Conservation (phyloP, 2,797 vertebrate genomes). For the Artibeus jamaicensis region DNA sequence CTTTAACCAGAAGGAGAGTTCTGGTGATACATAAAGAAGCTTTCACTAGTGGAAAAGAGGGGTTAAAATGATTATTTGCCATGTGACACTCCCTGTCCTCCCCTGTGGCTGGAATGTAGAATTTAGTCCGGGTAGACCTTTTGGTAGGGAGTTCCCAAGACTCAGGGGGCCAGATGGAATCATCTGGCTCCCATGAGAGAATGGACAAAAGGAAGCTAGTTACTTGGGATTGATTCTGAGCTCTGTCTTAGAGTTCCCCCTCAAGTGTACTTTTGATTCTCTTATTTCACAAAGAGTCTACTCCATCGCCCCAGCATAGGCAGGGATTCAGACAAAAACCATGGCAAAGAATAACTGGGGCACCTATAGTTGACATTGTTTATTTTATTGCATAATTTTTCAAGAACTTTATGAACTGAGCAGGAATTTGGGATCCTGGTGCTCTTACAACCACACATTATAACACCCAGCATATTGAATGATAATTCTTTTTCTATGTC, state of each 20-base stretch:
- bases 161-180: not conserved
- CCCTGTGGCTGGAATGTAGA: not conserved
- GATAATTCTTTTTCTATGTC: not conserved
- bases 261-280: not conserved
- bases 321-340: not conserved
- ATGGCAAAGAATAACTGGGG: not conserved
- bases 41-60: not conserved
- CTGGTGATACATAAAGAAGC: fast-evolving
- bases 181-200: not conserved
- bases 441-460: not conserved
- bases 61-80: not conserved
- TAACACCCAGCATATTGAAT: not conserved
- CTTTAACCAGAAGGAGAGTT: not conserved
- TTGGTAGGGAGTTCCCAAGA: not conserved
- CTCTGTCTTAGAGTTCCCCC: not conserved
- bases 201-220: not conserved
- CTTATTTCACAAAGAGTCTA: not conserved
- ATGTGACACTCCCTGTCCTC: not conserved
- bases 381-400: constrained; percentile 3
- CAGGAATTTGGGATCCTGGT: not conserved
- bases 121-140: not conserved
- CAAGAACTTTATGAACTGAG: not conserved
- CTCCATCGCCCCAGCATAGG: not conserved
- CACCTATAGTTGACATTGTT: not conserved
- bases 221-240: not conserved